These are phyloP conservation scores for Empidonax alnorum DNA, from an alignment of 2,113 vertebrate genomes.

Conservation along the genomic window DNA sequence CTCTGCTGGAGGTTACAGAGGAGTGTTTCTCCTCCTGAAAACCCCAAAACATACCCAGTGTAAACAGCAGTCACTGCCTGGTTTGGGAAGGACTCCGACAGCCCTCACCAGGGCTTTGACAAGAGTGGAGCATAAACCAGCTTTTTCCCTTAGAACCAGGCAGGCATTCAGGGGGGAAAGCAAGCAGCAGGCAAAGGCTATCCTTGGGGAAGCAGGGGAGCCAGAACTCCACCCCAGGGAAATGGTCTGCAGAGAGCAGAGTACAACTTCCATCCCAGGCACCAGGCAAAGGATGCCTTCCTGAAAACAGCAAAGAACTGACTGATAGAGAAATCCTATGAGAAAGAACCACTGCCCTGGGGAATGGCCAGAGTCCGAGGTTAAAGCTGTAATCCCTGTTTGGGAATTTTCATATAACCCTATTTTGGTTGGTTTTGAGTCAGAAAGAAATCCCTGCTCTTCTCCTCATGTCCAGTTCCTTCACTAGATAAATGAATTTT, in stretches of 20 bases:
- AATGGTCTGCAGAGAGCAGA: neutral
- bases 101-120: neutral
- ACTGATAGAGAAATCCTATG: neutral
- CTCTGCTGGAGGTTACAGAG: neutral
- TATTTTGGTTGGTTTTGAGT: neutral
- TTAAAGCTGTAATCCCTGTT: neutral
- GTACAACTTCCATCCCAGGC: neutral
- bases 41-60: neutral
- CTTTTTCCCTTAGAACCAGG: neutral
- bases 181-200: neutral
- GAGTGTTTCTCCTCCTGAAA: neutral
- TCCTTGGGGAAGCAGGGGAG: neutral
- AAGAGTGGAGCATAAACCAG: neutral
- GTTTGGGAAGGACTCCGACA: neutral
- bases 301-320: neutral
- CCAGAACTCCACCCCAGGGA: neutral
- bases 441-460: neutral
- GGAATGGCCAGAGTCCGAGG: neutral
- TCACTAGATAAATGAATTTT: neutral
- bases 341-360: neutral
- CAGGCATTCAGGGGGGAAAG: neutral
- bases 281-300: neutral
- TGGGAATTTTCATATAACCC: neutral
- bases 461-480: neutral
- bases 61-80: neutral